Base-by-base conservation (phyloP, 2,113 vertebrate species). In the Rana temporaria region DNA sequence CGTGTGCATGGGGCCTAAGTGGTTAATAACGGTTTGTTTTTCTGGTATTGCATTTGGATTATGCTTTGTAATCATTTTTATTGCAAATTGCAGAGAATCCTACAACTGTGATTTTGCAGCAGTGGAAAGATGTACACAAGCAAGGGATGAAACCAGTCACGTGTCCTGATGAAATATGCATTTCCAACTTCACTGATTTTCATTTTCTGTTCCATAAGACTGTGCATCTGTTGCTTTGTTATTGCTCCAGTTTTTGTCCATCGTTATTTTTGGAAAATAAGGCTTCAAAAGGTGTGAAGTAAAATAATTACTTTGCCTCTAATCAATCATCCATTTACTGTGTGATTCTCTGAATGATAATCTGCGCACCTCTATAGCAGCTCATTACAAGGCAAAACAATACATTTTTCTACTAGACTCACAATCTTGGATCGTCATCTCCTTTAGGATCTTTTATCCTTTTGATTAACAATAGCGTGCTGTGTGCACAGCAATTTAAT, bases 301-400 rank as follows among this genome's bases (percentile, higher is more conserved):
- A 55, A 53, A 77, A 66, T 53, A 78, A 78, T 66, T 78, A n/a
- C 34, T 32, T 14, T 6, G 4, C 9, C 38, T 78, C 18, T 78
- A 55, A 78, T 78, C 62, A 78, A 66, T 77, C 74, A 53, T 22
- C 72, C 26, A 6, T 65, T 52, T 42, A 64, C 22, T 48, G n/a
- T 12, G 38, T 15, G 60, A 77, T 52, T 52, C 60, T 30, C 2
- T 64, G 75, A 78, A 66, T 32, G 20, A 30, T 65, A 78, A 63
- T 67, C 48, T 53, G 15, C 52, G 1, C 26, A 78, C 75, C 55
- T 62, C 75, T 78, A 65, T 78, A 65, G 75, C 75, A 78, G n/a
- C 75, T 16, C 6, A 64, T 64, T 52, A 52, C 22, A 64, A 30
- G 32, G 24, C 20, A 22, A 26, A 20, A 67, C 34, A 2, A 53